Evolutionary conservation across 2,797 vertebrate species (phyloP).

Genomic region (Decapterus maruadsi): DNA sequence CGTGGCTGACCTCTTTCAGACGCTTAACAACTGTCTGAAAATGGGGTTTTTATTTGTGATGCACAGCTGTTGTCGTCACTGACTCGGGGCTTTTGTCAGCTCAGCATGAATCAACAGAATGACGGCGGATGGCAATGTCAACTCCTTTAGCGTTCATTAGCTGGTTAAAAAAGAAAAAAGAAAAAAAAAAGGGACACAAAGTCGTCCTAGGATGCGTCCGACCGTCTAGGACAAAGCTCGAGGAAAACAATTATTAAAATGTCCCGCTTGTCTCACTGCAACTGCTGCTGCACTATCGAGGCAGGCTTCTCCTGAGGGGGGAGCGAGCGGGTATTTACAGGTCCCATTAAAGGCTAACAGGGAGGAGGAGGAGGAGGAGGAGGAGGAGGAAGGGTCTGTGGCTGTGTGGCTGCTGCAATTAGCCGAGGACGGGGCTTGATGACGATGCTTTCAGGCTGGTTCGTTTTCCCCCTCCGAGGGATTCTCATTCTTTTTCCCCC

Average conservation of each 20-base stretch:
- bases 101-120: slow-evolving; percentile 4
- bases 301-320: slow-evolving; percentile 25
- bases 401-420: slow-evolving; percentile 58
- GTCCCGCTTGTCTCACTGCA: slow-evolving; percentile 32
- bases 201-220: slow-evolving; percentile 9
- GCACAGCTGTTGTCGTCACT: slow-evolving; percentile 26
- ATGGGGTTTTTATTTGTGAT: slow-evolving; percentile 17
- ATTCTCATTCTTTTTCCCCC: slow-evolving; percentile 48
- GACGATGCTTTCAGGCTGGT: slow-evolving; percentile 50
- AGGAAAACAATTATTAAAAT: slow-evolving; percentile 45
- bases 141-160: slow-evolving; percentile 10
- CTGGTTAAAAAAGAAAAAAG: neutral
- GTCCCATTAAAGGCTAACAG: slow-evolving; percentile 65
- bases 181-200: neutral
- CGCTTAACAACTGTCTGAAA: slow-evolving; percentile 35
- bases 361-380: slow-evolving; percentile 8
- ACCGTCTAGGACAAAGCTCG: slow-evolving; percentile 5
- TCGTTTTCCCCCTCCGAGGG: slow-evolving; percentile 48
- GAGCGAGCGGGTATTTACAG: slow-evolving; percentile 60
- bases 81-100: slow-evolving; percentile 41
- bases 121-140: slow-evolving; percentile 21
- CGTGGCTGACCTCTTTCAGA: slow-evolving; percentile 32
- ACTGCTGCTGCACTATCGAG: slow-evolving; percentile 27
- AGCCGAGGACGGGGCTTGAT: slow-evolving; percentile 49
- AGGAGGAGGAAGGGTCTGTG: slow-evolving; percentile 43